Percentiles rank a stretch among this genome's conserved stretches.
phyloP scores from a whole-genome alignment of 53 echinoderm and acorn worm genomes.

The Holothuria leucospilota region DNA sequence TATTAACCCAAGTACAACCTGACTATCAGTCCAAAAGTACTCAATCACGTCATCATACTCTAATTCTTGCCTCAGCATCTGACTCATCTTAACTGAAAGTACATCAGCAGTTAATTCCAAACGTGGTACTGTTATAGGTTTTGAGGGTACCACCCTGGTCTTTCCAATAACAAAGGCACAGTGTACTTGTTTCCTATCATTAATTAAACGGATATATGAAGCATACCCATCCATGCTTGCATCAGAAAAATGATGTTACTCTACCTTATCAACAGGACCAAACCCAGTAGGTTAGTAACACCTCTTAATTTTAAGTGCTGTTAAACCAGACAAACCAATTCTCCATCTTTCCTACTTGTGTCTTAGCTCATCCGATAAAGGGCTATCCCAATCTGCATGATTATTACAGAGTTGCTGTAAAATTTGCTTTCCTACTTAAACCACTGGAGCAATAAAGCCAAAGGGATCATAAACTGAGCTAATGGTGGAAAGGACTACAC shows the following conservation, averaged over 20 bases:
- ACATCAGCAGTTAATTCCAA: conserved; percentile 66
- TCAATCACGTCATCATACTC: too few species aligned
- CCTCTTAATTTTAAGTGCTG: conserved; percentile 35
- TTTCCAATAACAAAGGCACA: conserved; percentile 63
- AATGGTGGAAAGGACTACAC: conserved; percentile 60
- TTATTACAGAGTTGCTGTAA: conserved; percentile 65
- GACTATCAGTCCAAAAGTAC: too few species aligned
- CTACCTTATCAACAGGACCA: conserved; percentile 3
- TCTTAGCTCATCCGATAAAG: conserved; percentile 58
- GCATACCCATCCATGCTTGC: conserved; percentile 66
- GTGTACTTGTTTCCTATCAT: conserved; percentile 43
- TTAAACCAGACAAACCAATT: conserved; percentile 32
- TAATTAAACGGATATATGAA: conserved; percentile 53
- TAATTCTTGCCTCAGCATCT: too few species aligned
- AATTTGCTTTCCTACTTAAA: conserved; percentile 66
- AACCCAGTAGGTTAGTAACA: conserved; percentile 60
- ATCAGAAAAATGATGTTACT: conserved; percentile 63
- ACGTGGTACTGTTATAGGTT: conserved; percentile 53
- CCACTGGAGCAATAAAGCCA: conserved; percentile 61
- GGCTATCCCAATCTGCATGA: conserved; percentile 63
- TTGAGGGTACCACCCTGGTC: conserved; percentile 55
- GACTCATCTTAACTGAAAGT: background rate
- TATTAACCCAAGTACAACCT: too few species aligned
- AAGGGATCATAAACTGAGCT: conserved; percentile 77
- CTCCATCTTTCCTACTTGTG: conserved; percentile 58